Conservation (phyloP, 2,888 invertebrate genomes). For the Alentia gelatinosa region DNA sequence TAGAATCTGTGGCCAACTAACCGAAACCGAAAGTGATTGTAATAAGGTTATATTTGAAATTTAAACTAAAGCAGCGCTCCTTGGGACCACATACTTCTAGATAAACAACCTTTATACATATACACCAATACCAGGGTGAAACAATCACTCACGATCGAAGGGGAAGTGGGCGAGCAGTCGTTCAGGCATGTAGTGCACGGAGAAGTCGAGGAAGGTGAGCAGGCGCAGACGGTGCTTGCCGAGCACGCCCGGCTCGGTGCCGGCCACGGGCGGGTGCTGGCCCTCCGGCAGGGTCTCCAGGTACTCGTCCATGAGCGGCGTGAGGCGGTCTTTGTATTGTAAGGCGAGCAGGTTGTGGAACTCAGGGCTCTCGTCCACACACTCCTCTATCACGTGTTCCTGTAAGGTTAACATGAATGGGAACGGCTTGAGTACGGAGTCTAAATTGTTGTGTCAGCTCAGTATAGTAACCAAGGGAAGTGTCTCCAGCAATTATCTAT, state of each 20-base stretch:
- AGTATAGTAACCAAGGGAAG: too few relatives aligned
- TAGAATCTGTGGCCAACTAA: too few relatives aligned
- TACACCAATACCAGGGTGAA: too few relatives aligned
- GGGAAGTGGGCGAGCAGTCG: conserved; percentile 93
- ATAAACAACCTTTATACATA: too few relatives aligned
- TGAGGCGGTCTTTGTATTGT: conserved; percentile 90
- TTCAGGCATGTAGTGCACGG: conserved; percentile 91
- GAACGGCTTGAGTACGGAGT: too few relatives aligned
- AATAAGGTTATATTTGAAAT: too few relatives aligned
- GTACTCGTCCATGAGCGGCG: conserved; percentile 79
- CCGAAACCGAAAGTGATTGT: too few relatives aligned
- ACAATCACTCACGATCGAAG: conserved; percentile 83
- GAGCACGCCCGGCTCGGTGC: conserved; percentile 82
- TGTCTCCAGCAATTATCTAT: too few relatives aligned
- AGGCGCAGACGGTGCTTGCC: conserved; percentile 85
- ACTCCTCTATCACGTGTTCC: conserved; percentile 94
- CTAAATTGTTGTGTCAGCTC: too few relatives aligned
- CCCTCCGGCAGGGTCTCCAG: conserved; percentile 76
- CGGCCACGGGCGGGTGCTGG: conserved; percentile 73
- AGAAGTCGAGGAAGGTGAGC: conserved; percentile 89
- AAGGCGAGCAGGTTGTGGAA: conserved; percentile 95
- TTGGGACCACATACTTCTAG: too few relatives aligned
- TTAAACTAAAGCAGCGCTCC: too few relatives aligned
- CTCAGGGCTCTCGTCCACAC: conserved; percentile 91
- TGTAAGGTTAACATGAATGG: too few relatives aligned